Evolutionary conservation across 2,888 invertebrate genomes (phyloP).

Genomic region (Watsonalla binaria): DNA sequence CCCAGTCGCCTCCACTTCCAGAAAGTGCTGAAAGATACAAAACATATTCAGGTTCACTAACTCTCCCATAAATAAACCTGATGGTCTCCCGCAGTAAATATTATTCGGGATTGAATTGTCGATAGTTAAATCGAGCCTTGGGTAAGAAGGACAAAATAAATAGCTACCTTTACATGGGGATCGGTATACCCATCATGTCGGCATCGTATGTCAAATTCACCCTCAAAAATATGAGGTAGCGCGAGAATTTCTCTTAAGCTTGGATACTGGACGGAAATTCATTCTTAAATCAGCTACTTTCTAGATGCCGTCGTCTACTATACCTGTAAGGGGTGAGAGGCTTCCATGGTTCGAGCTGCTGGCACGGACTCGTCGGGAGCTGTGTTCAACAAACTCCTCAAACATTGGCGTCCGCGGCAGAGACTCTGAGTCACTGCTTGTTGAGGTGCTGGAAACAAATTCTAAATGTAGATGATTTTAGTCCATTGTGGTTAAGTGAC

Average conservation of each 20-base stretch:
- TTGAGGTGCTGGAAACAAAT: slow-evolving; percentile 39
- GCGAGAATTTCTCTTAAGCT: too few species aligned
- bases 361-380: slow-evolving; percentile 38
- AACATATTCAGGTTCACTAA: neutral
- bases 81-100: too few species aligned
- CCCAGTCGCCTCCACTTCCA: slow-evolving; percentile 83
- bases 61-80: too few species aligned
- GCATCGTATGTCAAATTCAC: too few species aligned
- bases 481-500: neutral
- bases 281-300: too few species aligned
- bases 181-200: too few species aligned
- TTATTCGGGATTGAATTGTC: too few species aligned
- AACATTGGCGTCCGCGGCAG: slow-evolving; percentile 70
- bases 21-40: slow-evolving; percentile 24
- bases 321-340: slow-evolving; percentile 59
- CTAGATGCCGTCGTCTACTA: slow-evolving; percentile 13
- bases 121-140: too few species aligned
- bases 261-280: too few species aligned
- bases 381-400: slow-evolving; percentile 63
- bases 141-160: too few species aligned
- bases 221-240: too few species aligned
- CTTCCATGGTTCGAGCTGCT: slow-evolving; percentile 48
- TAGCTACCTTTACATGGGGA: too few species aligned
- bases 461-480: neutral
- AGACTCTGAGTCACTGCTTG: slow-evolving; percentile 70